Evolutionary conservation across 2,113 vertebrate genomes (phyloP).

Genomic region (Zosterops pallidus): DNA sequence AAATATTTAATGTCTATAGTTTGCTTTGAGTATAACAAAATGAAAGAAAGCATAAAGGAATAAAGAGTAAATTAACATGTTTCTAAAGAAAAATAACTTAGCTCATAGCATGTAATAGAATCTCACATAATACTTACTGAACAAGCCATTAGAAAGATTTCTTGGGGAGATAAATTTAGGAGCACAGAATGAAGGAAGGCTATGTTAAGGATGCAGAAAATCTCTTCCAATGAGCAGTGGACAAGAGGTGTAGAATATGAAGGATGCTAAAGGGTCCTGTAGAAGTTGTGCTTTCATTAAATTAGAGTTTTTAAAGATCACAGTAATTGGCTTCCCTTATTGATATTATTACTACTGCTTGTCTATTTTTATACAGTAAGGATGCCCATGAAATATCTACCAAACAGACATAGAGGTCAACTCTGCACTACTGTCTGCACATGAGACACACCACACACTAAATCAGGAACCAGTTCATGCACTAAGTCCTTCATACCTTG

Average conservation of each 20-base stretch:
- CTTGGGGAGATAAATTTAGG: neutral
- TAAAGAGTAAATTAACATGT: neutral
- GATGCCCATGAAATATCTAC: neutral
- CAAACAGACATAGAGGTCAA: neutral
- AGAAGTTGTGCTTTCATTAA: neutral
- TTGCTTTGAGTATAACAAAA: constrained; percentile 3
- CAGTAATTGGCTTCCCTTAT: neutral
- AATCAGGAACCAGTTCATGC: neutral
- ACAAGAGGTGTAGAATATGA: neutral
- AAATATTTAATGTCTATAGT: neutral
- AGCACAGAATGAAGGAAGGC: neutral
- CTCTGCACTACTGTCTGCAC: neutral
- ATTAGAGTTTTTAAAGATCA: neutral
- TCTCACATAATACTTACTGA: neutral
- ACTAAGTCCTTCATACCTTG: neutral
- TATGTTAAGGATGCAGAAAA: neutral
- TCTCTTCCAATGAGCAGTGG: neutral
- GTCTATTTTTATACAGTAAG: neutral
- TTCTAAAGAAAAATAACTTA: neutral
- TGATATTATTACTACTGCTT: neutral
- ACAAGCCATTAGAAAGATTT: neutral
- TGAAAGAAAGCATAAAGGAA: neutral
- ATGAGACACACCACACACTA: neutral
- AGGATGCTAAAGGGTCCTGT: neutral
- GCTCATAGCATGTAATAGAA: neutral